phyloP scores from a whole-genome alignment of 2,888 invertebrate genomes.

The Bombylius discolor region DNA sequence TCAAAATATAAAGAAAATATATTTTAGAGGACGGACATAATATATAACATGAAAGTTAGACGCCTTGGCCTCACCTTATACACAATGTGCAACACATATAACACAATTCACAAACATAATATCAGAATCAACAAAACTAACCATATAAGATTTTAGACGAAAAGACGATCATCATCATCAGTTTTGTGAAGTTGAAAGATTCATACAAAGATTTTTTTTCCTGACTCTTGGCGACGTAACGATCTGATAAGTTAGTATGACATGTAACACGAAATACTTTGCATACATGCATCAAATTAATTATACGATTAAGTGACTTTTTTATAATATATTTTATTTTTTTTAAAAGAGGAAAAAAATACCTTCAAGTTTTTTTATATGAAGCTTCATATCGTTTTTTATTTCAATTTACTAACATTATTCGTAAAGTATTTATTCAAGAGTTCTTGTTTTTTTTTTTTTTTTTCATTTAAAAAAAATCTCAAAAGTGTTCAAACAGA shows the following conservation, averaged over 20 bases:
- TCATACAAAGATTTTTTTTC: constrained; percentile 7
- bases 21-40: too few relatives aligned
- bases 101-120: too few relatives aligned
- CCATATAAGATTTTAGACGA: too few relatives aligned
- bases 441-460: neutral
- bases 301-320: constrained; percentile 33
- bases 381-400: neutral
- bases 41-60: constrained; percentile 4
- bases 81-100: too few relatives aligned
- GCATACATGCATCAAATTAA: constrained; percentile 38
- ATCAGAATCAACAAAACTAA: too few relatives aligned
- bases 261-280: constrained; percentile 23
- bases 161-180: neutral
- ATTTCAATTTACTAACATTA: neutral
- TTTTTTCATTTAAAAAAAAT: neutral
- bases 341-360: too few relatives aligned
- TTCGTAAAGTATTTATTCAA: neutral
- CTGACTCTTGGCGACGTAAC: constrained; percentile 9
- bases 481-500: neutral
- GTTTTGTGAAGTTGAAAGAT: constrained; percentile 1
- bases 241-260: constrained; percentile 17
- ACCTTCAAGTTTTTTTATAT: too few relatives aligned
- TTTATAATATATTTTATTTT: neutral
- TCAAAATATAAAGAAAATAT: too few relatives aligned
- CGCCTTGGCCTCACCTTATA: constrained; percentile 2